Conservation (phyloP, 1,140 invertebrate genomes). For the Campoletis sonorensis region DNA sequence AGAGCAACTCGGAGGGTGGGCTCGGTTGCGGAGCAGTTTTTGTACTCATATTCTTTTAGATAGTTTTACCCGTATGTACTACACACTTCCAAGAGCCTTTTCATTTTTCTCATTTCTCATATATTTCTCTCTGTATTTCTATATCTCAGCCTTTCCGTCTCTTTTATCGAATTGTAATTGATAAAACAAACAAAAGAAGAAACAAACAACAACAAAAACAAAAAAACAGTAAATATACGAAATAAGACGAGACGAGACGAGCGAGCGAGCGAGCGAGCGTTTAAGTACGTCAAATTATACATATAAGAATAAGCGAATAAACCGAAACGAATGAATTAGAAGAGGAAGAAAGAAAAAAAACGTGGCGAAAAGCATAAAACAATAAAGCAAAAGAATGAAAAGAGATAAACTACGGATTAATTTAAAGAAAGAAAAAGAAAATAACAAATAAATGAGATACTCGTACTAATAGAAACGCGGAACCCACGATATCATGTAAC, state of each 20-base stretch:
- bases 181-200: slow-evolving; percentile 17
- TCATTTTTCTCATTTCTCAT: not conserved
- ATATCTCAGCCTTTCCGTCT: slow-evolving; percentile 40
- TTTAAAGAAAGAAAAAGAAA: too few relatives aligned
- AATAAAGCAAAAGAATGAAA: too few relatives aligned
- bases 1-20: slow-evolving; percentile 31
- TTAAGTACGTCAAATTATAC: too few relatives aligned
- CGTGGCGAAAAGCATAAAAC: too few relatives aligned
- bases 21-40: slow-evolving; percentile 65
- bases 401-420: too few relatives aligned
- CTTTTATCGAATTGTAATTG: slow-evolving; percentile 42
- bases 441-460: slow-evolving; percentile 51
- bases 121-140: slow-evolving; percentile 34
- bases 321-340: too few relatives aligned
- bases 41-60: slow-evolving; percentile 72
- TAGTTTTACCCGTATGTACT: slow-evolving; percentile 71
- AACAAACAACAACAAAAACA: too few relatives aligned
- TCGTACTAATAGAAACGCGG: slow-evolving; percentile 50
- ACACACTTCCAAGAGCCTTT: slow-evolving; percentile 62
- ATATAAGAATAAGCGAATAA: too few relatives aligned
- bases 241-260: too few relatives aligned
- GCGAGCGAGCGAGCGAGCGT: too few relatives aligned
- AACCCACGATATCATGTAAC: slow-evolving; percentile 47
- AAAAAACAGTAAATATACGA: not conserved
- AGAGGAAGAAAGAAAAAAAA: not conserved